A percentile compares a stretch with the other conserved stretches of the same genome.
Evolutionary conservation across 2,888 invertebrate species (phyloP).

Genomic region (Druceiella hillmani): DNA sequence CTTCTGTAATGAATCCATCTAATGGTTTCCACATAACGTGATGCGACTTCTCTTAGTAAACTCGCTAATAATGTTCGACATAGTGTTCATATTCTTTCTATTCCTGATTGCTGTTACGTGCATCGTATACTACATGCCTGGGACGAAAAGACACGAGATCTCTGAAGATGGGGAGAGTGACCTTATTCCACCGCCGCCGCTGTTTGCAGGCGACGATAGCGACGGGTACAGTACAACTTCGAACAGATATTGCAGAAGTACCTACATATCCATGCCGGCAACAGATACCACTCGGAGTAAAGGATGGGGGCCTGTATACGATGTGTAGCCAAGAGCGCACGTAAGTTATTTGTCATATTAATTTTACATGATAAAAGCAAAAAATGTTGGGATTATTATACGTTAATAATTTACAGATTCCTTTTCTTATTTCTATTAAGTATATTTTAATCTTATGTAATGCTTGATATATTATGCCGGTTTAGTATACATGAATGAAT

Average conservation of each 20-base stretch:
- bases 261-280: slow-evolving; percentile 48
- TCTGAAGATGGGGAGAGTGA: slow-evolving; percentile 46
- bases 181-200: slow-evolving; percentile 47
- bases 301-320: slow-evolving; percentile 47
- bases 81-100: slow-evolving; percentile 81
- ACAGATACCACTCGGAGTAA: slow-evolving; percentile 38
- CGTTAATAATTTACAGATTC: no score
- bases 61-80: slow-evolving; percentile 83
- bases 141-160: slow-evolving; percentile 44
- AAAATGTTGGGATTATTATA: no score
- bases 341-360: no score
- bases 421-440: no score
- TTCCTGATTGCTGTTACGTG: slow-evolving; percentile 80
- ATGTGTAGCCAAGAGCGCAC: slow-evolving; percentile 43
- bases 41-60: slow-evolving; percentile 85
- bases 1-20: no score
- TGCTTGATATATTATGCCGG: no score
- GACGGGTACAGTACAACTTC: slow-evolving; percentile 23
- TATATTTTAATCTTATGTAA: no score
- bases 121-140: slow-evolving; percentile 76
- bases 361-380: no score
- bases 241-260: slow-evolving; percentile 39
- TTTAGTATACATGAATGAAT: no score
- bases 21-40: no score
- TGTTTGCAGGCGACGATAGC: slow-evolving; percentile 40